phyloP scores from a whole-genome alignment of 2,797 vertebrate genomes.

The Esox masquinongy region DNA sequence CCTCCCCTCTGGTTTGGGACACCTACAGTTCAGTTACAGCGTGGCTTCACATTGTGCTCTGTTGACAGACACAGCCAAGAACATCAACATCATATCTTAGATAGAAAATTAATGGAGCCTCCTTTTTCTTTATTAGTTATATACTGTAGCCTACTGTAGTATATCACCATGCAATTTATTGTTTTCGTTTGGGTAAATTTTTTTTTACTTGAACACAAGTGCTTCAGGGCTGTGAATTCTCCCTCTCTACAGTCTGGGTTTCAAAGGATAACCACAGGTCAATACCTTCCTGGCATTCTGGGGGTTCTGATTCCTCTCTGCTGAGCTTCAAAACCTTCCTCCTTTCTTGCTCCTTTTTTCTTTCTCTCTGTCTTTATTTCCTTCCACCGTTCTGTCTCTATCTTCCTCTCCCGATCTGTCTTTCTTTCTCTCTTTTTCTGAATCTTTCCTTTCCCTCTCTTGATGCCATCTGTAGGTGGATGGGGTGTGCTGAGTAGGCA shows the following conservation, averaged over 20 bases:
- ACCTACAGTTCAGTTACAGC: constrained; percentile 12
- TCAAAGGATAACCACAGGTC: constrained; percentile 22
- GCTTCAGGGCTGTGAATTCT: constrained; percentile 16
- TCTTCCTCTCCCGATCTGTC: no score
- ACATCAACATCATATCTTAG: not conserved
- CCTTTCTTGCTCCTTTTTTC: not conserved
- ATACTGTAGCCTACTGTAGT: not conserved
- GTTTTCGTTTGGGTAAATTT: not conserved
- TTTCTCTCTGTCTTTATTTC: not conserved
- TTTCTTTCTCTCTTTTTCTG: not conserved
- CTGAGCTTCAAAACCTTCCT: not conserved
- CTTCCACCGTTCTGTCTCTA: no score
- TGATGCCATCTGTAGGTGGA: constrained; percentile 44
- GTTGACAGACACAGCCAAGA: not conserved
- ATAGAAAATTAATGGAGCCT: not conserved
- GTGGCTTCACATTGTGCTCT: not conserved
- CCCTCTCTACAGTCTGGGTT: constrained; percentile 24
- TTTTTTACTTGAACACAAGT: not conserved
- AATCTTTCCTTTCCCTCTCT: constrained; percentile 9
- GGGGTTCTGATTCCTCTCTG: constrained; percentile 31
- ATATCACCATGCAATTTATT: not conserved
- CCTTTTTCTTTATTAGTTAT: no score
- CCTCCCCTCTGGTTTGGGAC: not conserved
- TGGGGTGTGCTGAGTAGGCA: constrained; percentile 46
- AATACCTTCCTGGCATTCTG: constrained; percentile 47